phyloP scores from a whole-genome alignment of 2,113 vertebrate species.

The Alethe diademata region DNA sequence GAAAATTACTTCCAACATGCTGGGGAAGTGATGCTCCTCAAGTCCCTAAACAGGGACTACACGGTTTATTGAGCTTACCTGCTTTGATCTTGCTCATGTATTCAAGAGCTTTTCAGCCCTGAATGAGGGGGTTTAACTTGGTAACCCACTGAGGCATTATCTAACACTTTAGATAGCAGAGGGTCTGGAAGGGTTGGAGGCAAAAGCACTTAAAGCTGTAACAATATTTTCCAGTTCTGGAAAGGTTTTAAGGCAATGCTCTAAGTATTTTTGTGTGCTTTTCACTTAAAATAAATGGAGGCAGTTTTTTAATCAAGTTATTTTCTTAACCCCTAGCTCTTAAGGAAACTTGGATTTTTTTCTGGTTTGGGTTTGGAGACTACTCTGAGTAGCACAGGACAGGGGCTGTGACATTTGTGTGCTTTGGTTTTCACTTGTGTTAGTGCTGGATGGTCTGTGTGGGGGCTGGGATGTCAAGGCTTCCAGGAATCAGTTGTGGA shows the following conservation, averaged over 20 bases:
- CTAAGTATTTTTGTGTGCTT: neutral
- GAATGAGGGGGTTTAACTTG: neutral
- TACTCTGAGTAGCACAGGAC: neutral
- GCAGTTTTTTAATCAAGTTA: neutral
- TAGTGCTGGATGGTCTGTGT: accelerated
- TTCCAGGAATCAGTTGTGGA: neutral
- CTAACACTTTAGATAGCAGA: neutral
- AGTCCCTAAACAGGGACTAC: constrained; percentile 24
- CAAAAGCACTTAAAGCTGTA: neutral
- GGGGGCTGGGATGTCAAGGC: neutral
- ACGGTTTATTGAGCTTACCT: constrained; percentile 28
- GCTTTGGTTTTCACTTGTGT: neutral
- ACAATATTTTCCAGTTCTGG: neutral
- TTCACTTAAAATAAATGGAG: neutral
- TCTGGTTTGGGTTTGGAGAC: neutral
- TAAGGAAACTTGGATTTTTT: neutral
- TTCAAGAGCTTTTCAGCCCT: constrained; percentile 23
- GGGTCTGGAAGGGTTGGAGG: neutral
- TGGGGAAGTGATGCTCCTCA: constrained; percentile 54
- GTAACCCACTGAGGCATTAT: neutral
- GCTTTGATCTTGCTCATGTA: neutral
- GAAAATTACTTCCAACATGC: constrained; percentile 66
- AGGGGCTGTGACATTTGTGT: neutral
- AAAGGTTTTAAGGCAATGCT: neutral
- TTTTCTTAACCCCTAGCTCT: neutral